Evolutionary conservation across 37 sponge, comb jelly and placozoan genomes (phyloP), one percentile per base, ranked within the genome.

Genomic region (Agelas oroides): DNA sequence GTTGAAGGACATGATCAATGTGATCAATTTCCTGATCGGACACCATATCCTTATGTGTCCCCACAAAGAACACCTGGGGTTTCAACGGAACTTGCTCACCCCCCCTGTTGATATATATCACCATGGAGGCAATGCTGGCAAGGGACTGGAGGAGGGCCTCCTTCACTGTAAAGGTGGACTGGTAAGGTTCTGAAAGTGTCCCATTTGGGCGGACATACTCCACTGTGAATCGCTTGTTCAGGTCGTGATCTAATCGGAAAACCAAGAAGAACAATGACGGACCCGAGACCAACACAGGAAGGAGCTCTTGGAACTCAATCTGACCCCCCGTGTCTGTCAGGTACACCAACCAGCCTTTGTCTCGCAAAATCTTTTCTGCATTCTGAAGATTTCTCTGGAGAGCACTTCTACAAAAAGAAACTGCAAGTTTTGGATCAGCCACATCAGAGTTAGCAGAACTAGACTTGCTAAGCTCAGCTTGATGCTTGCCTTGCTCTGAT

Each of bases 271-370:
- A 65, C 24, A 79, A 20, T 40, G 80, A 39, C 23, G 80, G 67
- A 38, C 67, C 65, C 1, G 65, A 65, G 27, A 79, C 67, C 6
- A 79, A 30, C 1, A 52, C 21, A 46, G 76, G 76, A 30, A 76
- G 59, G 27, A 56, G 18, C 36, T 76, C 76, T 21, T 76, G 76
- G 36, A 76, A 59, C 16, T 59, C 76, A 36, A 35, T 30, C n/a
- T 76, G 76, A 30, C 59, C 76, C 23, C 76, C 76, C 31, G 76
- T 58, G 56, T 76, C 76, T 25, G 59, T 59, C 5, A 76, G 31
- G 37, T 76, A 58, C 6, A 46, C 31, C 55, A 61, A 14, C 62
- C 62, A 61, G 3, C 24, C 28, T 35, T 37, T 54, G 5, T 67
- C 62, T 14, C 11, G 62, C 6, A 8, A 46, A 46, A 8, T 8